These are phyloP conservation scores for Acipenser oxyrinchus DNA, from an alignment of 2,797 vertebrate species.

Conservation along the genomic window DNA sequence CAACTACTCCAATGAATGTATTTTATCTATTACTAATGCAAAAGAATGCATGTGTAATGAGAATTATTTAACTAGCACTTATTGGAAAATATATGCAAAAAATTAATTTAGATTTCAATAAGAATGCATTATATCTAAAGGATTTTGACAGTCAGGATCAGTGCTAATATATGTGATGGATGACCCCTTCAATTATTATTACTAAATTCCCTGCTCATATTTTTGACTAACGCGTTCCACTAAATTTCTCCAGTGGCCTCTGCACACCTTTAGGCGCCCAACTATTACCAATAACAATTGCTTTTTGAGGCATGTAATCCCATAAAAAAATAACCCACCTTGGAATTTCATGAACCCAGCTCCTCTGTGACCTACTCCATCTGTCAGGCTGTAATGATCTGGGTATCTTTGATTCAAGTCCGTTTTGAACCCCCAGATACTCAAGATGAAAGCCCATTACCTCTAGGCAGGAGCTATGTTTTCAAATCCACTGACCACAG, in stretches of 20 bases:
- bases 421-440: not conserved
- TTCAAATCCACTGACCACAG: slow-evolving; percentile 8
- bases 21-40: no score
- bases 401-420: not conserved
- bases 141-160: no score
- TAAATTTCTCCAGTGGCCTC: slow-evolving; percentile 7
- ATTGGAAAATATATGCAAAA: no score
- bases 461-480: slow-evolving; percentile 9
- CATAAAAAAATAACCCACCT: not conserved
- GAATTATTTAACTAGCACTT: no score
- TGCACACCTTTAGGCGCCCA: not conserved
- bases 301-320: slow-evolving; percentile 5
- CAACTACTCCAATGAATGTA: no score
- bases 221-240: not conserved
- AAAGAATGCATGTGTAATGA: no score
- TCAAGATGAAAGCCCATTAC: slow-evolving; percentile 6
- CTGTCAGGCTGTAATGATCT: slow-evolving; percentile 7
- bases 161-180: no score
- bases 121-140: no score
- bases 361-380: slow-evolving; percentile 4
- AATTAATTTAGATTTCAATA: no score
- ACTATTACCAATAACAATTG: not conserved
- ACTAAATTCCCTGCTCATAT: not conserved
- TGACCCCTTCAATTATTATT: not conserved
- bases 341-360: slow-evolving; percentile 3